Percentiles rank a stretch among this genome's conserved stretches.
These are phyloP conservation scores for Squalus acanthias DNA, from an alignment of 2,797 vertebrate genomes.

Conservation along the genomic window DNA sequence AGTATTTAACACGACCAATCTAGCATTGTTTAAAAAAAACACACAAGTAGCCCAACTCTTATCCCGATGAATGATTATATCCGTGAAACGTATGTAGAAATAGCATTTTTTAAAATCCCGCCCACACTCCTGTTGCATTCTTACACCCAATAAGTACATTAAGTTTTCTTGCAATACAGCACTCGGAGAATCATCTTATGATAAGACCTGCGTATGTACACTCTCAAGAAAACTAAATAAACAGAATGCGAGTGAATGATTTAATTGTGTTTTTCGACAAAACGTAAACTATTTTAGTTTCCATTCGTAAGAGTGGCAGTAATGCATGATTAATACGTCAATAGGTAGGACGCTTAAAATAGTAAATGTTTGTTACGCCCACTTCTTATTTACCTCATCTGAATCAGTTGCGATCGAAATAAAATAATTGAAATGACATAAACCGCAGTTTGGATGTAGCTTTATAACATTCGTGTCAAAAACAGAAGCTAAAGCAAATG, in stretches of 20 bases:
- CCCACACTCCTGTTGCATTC: neutral
- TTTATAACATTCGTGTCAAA: neutral
- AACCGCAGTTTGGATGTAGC: neutral
- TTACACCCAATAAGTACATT: neutral
- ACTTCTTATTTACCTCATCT: neutral
- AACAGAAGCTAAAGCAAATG: neutral
- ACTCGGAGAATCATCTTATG: neutral
- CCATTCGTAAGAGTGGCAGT: neutral
- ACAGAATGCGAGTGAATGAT: neutral
- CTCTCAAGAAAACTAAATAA: neutral
- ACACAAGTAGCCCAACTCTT: neutral
- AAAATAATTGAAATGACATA: neutral
- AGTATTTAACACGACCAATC: neutral
- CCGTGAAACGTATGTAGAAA: neutral
- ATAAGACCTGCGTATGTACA: neutral
- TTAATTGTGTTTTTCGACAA: neutral
- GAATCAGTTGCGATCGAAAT: neutral
- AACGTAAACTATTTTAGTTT: neutral
- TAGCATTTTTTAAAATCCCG: neutral
- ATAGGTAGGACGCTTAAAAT: neutral
- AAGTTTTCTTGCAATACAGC: neutral
- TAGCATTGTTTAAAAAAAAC: neutral
- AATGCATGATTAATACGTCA: no score
- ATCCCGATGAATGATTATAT: neutral
- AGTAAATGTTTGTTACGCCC: neutral